Conservation (phyloP, 2,113 vertebrate genomes). For the Strix uralensis region DNA sequence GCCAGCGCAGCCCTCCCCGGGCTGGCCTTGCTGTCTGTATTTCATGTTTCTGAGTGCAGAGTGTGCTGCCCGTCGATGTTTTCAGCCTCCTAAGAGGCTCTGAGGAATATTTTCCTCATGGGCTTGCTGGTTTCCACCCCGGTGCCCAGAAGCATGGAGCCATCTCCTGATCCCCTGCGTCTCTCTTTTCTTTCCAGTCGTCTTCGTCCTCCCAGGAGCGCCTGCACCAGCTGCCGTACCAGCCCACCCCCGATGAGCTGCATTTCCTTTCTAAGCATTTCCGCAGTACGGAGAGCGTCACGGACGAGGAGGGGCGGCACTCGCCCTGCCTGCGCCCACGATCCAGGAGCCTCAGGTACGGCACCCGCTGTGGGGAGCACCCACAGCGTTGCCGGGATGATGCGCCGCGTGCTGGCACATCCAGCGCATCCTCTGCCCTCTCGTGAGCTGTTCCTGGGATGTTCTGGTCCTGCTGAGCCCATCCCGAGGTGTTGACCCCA, state of each 20-base stretch:
- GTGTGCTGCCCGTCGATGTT: accelerated
- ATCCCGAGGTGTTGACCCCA: not conserved
- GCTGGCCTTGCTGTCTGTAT: not conserved
- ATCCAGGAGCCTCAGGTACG: conserved; percentile 93
- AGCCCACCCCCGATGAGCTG: conserved; percentile 95
- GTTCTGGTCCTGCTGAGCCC: not conserved
- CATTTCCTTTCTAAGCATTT: conserved; percentile 97
- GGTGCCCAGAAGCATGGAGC: accelerated
- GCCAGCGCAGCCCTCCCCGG: not conserved
- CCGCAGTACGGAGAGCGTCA: conserved; percentile 90
- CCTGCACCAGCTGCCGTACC: conserved; percentile 96
- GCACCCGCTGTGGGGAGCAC: accelerated
- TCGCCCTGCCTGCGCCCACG: conserved; percentile 86
- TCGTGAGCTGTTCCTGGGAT: accelerated
- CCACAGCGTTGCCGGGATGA: accelerated
- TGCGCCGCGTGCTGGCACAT: accelerated
- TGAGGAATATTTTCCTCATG: accelerated
- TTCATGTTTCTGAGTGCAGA: not conserved
- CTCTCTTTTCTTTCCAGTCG: conserved; percentile 73
- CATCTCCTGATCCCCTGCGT: not conserved
- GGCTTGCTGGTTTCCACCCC: not conserved
- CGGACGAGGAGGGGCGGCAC: conserved; percentile 84
- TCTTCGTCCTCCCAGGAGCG: conserved; percentile 97
- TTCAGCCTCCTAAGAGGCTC: not conserved
- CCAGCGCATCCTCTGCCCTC: not conserved